Evolutionary conservation across 2,113 vertebrate species (phyloP).

Genomic region (Etheostoma spectabile): DNA sequence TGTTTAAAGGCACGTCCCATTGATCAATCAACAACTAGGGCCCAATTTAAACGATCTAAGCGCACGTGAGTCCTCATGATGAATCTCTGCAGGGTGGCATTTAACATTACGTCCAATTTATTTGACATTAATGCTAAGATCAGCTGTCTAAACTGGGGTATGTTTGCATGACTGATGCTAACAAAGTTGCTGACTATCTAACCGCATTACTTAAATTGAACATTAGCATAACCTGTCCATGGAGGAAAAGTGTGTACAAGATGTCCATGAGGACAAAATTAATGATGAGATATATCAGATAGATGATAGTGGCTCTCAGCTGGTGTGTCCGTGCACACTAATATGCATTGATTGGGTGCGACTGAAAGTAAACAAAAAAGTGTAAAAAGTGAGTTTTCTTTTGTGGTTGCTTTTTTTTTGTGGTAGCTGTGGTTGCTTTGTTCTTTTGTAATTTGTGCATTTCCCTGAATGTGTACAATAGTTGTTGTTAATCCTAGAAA

Average conservation of each 20-base stretch:
- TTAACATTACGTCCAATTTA: neutral
- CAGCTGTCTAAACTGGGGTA: neutral
- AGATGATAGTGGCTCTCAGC: neutral
- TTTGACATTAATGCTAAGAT: neutral
- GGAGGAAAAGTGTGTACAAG: neutral
- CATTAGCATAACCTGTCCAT: neutral
- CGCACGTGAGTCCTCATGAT: neutral
- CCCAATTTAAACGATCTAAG: too few relatives aligned
- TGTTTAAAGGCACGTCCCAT: too few relatives aligned
- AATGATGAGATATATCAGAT: neutral
- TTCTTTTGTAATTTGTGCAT: neutral
- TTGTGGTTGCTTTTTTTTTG: neutral
- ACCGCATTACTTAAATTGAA: slow-evolving; percentile 1
- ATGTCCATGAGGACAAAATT: neutral
- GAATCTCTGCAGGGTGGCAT: neutral
- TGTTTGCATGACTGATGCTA: neutral
- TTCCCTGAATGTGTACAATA: neutral
- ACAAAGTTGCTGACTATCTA: neutral
- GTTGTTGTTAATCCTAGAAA: neutral
- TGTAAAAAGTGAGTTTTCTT: neutral
- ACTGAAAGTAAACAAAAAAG: neutral
- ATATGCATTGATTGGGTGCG: neutral
- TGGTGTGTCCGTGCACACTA: neutral
- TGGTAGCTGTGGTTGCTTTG: neutral
- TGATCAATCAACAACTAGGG: too few relatives aligned